Evolutionary conservation across 2,888 invertebrate genomes (phyloP).

Genomic region (Spodoptera exigua): DNA sequence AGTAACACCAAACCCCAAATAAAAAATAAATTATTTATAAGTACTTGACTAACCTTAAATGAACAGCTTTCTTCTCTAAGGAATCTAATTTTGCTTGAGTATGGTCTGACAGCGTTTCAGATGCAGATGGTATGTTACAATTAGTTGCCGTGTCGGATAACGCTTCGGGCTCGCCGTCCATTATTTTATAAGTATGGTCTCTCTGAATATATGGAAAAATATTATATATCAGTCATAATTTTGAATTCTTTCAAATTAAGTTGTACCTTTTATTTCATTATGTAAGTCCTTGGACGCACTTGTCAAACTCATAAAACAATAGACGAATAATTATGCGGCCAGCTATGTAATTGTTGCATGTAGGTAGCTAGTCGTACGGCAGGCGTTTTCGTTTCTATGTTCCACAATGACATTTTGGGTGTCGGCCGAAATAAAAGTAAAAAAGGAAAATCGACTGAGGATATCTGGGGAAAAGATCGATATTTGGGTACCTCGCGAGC

Average conservation of each 20-base stretch:
- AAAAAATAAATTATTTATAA: background rate
- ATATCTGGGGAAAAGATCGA: no score
- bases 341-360: slow-evolving; percentile 28
- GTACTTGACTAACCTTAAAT: slow-evolving; percentile 79
- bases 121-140: slow-evolving; percentile 76
- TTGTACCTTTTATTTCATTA: slow-evolving; percentile 50
- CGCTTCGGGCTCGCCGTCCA: slow-evolving; percentile 83
- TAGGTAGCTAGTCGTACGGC: no score
- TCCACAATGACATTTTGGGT: no score
- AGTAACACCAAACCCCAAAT: background rate
- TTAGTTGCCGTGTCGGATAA: slow-evolving; percentile 80
- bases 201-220: slow-evolving; percentile 48
- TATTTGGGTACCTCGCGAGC: no score
- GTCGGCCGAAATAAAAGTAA: no score
- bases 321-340: slow-evolving; percentile 46
- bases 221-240: slow-evolving; percentile 68
- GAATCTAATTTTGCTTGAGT: slow-evolving; percentile 83
- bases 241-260: slow-evolving; percentile 64
- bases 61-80: slow-evolving; percentile 85
- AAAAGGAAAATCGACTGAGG: no score
- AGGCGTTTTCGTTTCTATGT: no score
- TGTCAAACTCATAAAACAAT: slow-evolving; percentile 56
- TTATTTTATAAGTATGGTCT: slow-evolving; percentile 64
- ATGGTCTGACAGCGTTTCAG: slow-evolving; percentile 78
- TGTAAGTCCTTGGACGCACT: slow-evolving; percentile 39